A percentile compares a stretch with the other conserved stretches of the same genome.
phyloP scores from a whole-genome alignment of 2,113 vertebrate species.

The Scolopax mira region DNA sequence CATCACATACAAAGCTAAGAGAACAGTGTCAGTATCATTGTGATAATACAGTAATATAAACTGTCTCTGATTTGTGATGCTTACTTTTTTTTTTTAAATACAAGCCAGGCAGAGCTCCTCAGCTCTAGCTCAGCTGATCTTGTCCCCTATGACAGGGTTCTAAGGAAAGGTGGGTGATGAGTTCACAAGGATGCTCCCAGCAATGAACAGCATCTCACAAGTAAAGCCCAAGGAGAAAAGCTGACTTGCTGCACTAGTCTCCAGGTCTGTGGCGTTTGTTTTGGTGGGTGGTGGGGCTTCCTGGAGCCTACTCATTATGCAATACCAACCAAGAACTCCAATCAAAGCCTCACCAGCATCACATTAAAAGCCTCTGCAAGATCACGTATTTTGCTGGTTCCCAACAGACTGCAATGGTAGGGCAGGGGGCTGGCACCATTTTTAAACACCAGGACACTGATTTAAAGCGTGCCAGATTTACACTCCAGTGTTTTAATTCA shows the following conservation, averaged over 20 bases:
- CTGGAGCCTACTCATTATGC: neutral
- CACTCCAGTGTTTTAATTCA: conserved; percentile 18
- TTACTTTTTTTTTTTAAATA: neutral
- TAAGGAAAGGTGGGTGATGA: neutral
- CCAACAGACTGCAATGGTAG: neutral
- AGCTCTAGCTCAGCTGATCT: neutral
- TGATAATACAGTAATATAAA: neutral
- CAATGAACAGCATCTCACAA: neutral
- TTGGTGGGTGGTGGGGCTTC: neutral
- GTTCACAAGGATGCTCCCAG: neutral
- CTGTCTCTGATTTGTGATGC: neutral
- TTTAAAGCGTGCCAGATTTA: neutral
- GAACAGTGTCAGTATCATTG: neutral
- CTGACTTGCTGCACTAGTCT: neutral
- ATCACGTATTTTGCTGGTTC: neutral
- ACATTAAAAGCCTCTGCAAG: neutral
- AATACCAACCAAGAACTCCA: neutral
- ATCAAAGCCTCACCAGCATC: neutral
- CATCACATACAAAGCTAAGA: fast-evolving
- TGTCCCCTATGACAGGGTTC: fast-evolving
- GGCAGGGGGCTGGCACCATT: neutral
- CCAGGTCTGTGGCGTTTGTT: neutral
- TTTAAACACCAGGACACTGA: neutral
- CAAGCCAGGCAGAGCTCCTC: neutral
- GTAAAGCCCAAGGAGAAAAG: neutral